Evolutionary conservation across 2,113 vertebrate species (phyloP).

Genomic region (Glaucomys volans): DNA sequence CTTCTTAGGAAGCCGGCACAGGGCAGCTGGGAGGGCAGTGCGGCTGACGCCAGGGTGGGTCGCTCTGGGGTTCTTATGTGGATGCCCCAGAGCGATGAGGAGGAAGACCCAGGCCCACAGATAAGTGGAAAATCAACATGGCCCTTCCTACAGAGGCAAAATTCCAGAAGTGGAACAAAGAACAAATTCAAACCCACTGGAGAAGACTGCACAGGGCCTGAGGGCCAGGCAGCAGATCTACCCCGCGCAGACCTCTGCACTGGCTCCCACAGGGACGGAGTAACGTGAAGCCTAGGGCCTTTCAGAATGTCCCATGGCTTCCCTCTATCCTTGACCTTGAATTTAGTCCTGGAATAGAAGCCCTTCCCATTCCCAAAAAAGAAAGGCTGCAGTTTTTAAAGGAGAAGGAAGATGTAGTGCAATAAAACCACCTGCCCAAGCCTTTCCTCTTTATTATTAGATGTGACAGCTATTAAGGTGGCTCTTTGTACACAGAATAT

Average conservation of each 20-base stretch:
- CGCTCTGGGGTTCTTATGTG: too few species aligned
- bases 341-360: neutral
- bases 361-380: neutral
- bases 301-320: neutral
- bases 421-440: too few species aligned
- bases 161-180: neutral
- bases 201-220: neutral
- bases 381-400: neutral
- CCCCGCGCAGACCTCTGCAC: neutral
- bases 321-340: too few species aligned
- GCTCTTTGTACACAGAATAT: neutral
- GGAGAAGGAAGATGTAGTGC: neutral
- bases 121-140: neutral
- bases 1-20: neutral
- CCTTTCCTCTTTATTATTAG: neutral
- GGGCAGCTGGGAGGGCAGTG: neutral
- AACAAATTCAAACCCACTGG: neutral
- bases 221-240: neutral
- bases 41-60: too few species aligned
- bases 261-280: too few species aligned
- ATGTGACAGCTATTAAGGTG: neutral
- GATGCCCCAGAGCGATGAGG: neutral
- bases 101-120: neutral
- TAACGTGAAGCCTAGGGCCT: neutral
- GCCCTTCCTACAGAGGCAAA: neutral